Conservation (phyloP, 2,888 invertebrate genomes). For the Drosophila nr. medialis region DNA sequence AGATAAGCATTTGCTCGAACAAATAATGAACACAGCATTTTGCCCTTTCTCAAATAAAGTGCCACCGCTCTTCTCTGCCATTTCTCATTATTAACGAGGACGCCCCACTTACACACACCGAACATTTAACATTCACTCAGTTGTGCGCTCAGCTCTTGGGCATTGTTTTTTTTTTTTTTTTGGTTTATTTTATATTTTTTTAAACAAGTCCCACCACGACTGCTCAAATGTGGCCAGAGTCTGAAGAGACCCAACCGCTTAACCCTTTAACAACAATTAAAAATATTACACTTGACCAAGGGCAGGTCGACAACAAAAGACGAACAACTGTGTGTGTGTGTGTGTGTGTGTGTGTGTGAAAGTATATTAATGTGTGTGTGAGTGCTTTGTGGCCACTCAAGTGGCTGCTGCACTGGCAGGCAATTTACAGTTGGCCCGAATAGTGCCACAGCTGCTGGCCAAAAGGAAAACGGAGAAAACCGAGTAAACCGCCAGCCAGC, state of each 20-base stretch:
- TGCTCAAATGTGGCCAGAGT: constrained; percentile 46
- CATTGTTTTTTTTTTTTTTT: not conserved
- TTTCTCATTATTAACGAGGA: constrained; percentile 59
- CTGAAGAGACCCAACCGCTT: constrained; percentile 45
- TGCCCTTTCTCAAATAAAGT: constrained; percentile 37
- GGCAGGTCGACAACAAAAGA: constrained; percentile 26
- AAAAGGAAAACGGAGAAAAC: constrained; percentile 32
- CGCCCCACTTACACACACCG: constrained; percentile 14
- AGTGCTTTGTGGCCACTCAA: constrained; percentile 70
- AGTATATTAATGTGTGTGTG: constrained; percentile 10
- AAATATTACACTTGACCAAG: constrained; percentile 67
- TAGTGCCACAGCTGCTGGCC: constrained; percentile 52
- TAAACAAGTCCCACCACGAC: constrained; percentile 20
- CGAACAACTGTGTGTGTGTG: constrained; percentile 19
- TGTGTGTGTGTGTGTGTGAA: constrained; percentile 25
- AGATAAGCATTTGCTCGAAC: constrained; percentile 38
- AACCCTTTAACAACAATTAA: constrained; percentile 79
- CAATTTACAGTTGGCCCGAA: constrained; percentile 57
- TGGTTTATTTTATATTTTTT: not conserved
- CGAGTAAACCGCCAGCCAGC: constrained; percentile 50
- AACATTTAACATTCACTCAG: constrained; percentile 36
- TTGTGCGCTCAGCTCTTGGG: not conserved
- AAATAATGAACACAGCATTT: constrained; percentile 30
- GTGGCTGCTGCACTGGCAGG: constrained; percentile 60
- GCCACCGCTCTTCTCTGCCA: constrained; percentile 35